Evolutionary conservation across 2,797 vertebrate species (phyloP).

Genomic region (Myotis findleyi): DNA sequence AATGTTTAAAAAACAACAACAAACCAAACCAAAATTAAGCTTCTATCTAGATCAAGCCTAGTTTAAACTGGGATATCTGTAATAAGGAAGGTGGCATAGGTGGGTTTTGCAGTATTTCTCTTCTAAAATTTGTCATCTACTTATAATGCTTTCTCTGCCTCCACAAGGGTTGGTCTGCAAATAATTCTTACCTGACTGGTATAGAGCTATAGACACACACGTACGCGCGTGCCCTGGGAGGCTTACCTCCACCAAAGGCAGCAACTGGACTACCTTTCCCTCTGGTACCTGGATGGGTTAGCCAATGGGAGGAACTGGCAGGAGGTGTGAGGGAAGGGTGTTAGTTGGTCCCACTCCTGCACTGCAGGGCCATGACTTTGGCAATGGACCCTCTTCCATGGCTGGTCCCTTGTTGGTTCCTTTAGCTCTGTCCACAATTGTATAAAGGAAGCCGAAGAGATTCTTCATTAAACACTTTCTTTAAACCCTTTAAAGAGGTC

Average conservation of each 20-base stretch:
- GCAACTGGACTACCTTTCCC: background rate
- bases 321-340: background rate
- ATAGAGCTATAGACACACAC: background rate
- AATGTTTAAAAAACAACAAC: no score
- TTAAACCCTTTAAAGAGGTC: background rate
- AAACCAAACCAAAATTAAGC: background rate
- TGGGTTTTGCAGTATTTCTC: background rate
- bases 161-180: background rate
- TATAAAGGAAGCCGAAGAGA: background rate
- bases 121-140: background rate
- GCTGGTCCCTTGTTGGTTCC: background rate
- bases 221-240: background rate
- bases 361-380: background rate
- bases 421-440: background rate
- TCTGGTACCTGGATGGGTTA: background rate
- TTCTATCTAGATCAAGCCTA: background rate
- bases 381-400: background rate
- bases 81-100: background rate
- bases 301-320: background rate
- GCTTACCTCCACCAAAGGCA: background rate
- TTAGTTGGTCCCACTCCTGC: background rate
- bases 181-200: background rate
- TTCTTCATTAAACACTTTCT: background rate
- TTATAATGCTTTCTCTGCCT: background rate
- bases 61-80: background rate